These are phyloP conservation scores for Verasper variegatus DNA, from an alignment of 2,113 vertebrate genomes.

Conservation along the genomic window DNA sequence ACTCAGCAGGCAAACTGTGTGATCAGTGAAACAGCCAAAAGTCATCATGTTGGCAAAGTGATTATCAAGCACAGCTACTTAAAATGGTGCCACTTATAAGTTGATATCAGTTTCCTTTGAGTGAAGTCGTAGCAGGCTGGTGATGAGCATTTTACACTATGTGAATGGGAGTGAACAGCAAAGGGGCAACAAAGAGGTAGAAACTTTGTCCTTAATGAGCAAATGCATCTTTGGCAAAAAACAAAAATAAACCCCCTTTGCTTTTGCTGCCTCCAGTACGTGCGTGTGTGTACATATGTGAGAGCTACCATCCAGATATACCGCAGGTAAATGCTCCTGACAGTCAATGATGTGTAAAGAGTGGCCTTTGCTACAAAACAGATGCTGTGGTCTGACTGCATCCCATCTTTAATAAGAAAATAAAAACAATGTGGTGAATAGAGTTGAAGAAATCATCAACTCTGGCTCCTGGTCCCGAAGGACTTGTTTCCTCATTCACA, in stretches of 20 bases:
- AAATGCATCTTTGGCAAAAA: slow-evolving; percentile 62
- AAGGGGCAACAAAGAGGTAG: slow-evolving; percentile 69
- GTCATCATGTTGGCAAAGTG: slow-evolving; percentile 38
- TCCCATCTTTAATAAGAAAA: slow-evolving; percentile 18
- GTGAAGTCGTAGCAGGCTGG: slow-evolving; percentile 30
- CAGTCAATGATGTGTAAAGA: not conserved
- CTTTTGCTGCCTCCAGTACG: slow-evolving; percentile 9
- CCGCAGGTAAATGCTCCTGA: slow-evolving; percentile 8
- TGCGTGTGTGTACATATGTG: slow-evolving; percentile 5
- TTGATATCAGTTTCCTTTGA: slow-evolving; percentile 21
- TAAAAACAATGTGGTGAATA: slow-evolving; percentile 24
- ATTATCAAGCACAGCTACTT: slow-evolving; percentile 37
- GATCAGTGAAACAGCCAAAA: slow-evolving; percentile 58
- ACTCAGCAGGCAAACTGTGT: slow-evolving; percentile 46
- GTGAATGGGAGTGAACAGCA: slow-evolving; percentile 33
- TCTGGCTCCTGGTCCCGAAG: slow-evolving; percentile 32
- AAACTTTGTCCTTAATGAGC: slow-evolving; percentile 48
- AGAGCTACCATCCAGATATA: slow-evolving; percentile 19
- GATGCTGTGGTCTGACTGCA: slow-evolving; percentile 40
- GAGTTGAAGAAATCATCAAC: slow-evolving; percentile 23
- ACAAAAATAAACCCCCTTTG: slow-evolving; percentile 43
- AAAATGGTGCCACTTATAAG: slow-evolving; percentile 8
- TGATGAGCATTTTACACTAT: slow-evolving; percentile 22
- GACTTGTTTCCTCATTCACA: not conserved
- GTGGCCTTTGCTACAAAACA: slow-evolving; percentile 31